Evolutionary conservation across 2,797 vertebrate genomes (phyloP), one percentile per base, ranked within the genome.

Genomic region (Gymnopithys bicolor): DNA sequence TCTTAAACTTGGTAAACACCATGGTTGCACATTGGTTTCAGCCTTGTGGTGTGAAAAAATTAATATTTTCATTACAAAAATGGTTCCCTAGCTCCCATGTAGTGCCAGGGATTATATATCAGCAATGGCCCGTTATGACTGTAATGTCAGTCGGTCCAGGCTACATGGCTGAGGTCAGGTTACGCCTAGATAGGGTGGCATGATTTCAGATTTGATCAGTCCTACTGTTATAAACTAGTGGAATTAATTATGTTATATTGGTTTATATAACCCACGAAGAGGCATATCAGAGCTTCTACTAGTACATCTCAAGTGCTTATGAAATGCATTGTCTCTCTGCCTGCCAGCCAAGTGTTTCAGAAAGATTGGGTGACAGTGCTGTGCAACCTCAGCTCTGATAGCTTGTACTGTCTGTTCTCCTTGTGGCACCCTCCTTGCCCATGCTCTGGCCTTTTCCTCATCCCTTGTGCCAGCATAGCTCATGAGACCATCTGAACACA

Each of bases 401-500:
- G 32, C 13, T 24, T 0, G 0, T 37, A 33, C 30, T 62, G 6
- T 53, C 33, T 13, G 0, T 55, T 49, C 35, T 64, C 27, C 39
- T 51, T n/a, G 19, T 10, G 30, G 48, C 4, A 4, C 9, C 7
- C 21, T 74, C 10, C 67, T 45, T 58, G 19, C 17, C 33, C 13
- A 1, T 11, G 13, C n/a, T 70, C 35, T 14, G 3, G 27, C 43
- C 10, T 33, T 82, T 75, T 28, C 43, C 8, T 43, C 22, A 5
- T 16, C 24, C 7, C 13, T 63, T 1, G 1, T 49, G 51, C 51
- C 1, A 2, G 37, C 1, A 1, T 25, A 30, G 39, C n/a, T 60
- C 19, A 3, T 0, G 0, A 21, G 19, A 46, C 30, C 9, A 2
- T 63, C 41, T 0, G 0, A 64, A 33, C 18, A 23, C 19, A 7